Conservation (phyloP, 1,140 invertebrate species). For the Bilobella aurantiaca region DNA sequence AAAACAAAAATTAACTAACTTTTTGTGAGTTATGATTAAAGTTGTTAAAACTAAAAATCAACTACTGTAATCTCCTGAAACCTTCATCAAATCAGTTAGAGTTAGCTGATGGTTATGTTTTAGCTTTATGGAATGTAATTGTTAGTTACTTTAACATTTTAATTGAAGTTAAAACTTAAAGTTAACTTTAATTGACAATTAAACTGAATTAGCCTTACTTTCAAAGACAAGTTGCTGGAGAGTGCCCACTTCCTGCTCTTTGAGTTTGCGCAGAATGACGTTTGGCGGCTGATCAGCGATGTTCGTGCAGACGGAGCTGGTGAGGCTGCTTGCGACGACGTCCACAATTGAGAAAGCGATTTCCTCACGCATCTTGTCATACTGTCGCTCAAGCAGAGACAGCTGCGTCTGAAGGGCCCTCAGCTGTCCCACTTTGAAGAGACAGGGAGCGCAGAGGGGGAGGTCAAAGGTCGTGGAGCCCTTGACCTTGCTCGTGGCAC, state of each 20-base stretch:
- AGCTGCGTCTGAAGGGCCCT: constrained; percentile 12
- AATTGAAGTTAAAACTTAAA: too few relatives aligned
- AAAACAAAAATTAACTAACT: too few relatives aligned
- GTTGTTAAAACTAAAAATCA: too few relatives aligned
- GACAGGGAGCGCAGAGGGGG: constrained; percentile 20
- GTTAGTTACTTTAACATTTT: too few relatives aligned
- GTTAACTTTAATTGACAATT: too few relatives aligned
- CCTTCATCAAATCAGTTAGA: too few relatives aligned
- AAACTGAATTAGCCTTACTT: constrained; percentile 14
- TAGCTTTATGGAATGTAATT: too few relatives aligned
- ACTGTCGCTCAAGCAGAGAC: constrained; percentile 13
- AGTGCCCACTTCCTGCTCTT: constrained; percentile 14
- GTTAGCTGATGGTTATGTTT: too few relatives aligned
- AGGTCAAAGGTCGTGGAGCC: constrained; percentile 16
- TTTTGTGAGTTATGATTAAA: too few relatives aligned
- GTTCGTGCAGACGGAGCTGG: neutral
- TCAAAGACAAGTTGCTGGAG: constrained; percentile 24
- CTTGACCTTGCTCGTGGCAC: neutral
- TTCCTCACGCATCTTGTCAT: constrained; percentile 17
- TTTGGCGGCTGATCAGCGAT: neutral
- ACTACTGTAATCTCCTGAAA: too few relatives aligned
- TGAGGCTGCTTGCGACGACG: constrained; percentile 10
- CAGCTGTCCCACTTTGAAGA: constrained; percentile 21
- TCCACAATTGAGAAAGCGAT: constrained; percentile 28
- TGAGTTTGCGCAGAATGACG: neutral